Percentiles rank a stretch among this genome's conserved stretches.
phyloP scores from a whole-genome alignment of 1,140 invertebrate species.

The Xylocopa sonorina region DNA sequence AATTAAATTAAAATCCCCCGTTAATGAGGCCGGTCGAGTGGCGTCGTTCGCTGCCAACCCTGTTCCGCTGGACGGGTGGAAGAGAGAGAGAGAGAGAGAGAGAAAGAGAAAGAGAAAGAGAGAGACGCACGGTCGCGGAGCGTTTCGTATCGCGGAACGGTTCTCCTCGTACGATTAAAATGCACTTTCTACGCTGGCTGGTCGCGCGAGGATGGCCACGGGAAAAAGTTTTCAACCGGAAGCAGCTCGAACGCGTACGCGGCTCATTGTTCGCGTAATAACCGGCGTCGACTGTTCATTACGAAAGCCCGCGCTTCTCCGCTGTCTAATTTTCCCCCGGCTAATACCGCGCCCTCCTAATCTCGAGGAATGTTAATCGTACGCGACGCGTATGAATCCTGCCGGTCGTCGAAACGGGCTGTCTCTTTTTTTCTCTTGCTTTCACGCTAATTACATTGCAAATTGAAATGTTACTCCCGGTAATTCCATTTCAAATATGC shows the following conservation, averaged over 20 bases:
- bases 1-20: constrained; percentile 31
- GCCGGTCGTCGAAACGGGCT: background rate
- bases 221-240: constrained; percentile 73
- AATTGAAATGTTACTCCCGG: too few relatives aligned
- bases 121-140: background rate
- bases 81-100: background rate
- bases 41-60: background rate
- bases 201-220: constrained; percentile 70
- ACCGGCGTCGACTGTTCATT: constrained; percentile 43
- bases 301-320: constrained; percentile 23
- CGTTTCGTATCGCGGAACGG: constrained; percentile 42
- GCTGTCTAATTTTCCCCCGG: constrained; percentile 13
- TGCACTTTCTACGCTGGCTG: constrained; percentile 72
- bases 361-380: background rate
- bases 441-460: too few relatives aligned
- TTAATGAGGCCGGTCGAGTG: constrained; percentile 20
- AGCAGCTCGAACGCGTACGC: constrained; percentile 53
- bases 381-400: background rate
- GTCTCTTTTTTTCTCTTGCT: too few relatives aligned
- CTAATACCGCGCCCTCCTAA: constrained; percentile 15
- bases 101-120: background rate
- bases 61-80: background rate
- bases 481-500: too few relatives aligned
- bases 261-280: constrained; percentile 54
- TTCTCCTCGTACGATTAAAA: constrained; percentile 66